Evolutionary conservation across 2,113 vertebrate species (phyloP), one percentile per base, ranked within the genome.

Genomic region (Steatornis caripensis): DNA sequence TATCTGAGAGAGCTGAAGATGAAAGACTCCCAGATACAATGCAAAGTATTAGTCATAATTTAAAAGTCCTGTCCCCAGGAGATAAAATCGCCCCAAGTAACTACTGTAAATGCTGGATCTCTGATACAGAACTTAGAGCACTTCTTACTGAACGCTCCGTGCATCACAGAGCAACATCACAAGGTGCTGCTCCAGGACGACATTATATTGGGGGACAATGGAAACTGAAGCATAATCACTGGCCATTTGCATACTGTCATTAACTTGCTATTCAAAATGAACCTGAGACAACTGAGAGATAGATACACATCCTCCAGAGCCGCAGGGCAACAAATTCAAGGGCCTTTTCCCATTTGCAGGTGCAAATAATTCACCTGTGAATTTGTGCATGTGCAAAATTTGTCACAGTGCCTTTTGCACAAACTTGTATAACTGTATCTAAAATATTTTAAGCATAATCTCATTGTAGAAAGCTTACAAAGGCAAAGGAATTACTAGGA

Each of bases 41-140:
- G 34, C 48, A 51, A 82, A 36, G 45, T 36, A 82, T 84, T 78
- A 91, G 77, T 84, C 79, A 89, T 57, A n/a, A 93, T 91, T 92
- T 86, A 87, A 93, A 92, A 96, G 37, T 62, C 45, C 46, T 43
- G 46, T 70, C 79, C 96, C 92, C 77, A 72, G 77, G 65, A 84
- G 61, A 91, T 81, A 72, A 91, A 95, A 79, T 80, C 87, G 86
- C 54, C 91, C 92, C 77, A 51, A 37, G 32, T 72, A 92, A 82
- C 65, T 72, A 9, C 41, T 41, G 46, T 62, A 88, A 94, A 77
- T 46, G 68, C 46, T 88, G 79, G 32, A 58, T 92, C 95, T 89
- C 80, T 93, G 54, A 65, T 24, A 11, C 22, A 53, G 86, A 61
- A 72, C 41, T 84, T 75, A 34, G 13, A 81, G 57, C 34, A 12